These are phyloP conservation scores for Fukomys damarensis DNA, from an alignment of 2,113 vertebrate species.

Conservation along the genomic window DNA sequence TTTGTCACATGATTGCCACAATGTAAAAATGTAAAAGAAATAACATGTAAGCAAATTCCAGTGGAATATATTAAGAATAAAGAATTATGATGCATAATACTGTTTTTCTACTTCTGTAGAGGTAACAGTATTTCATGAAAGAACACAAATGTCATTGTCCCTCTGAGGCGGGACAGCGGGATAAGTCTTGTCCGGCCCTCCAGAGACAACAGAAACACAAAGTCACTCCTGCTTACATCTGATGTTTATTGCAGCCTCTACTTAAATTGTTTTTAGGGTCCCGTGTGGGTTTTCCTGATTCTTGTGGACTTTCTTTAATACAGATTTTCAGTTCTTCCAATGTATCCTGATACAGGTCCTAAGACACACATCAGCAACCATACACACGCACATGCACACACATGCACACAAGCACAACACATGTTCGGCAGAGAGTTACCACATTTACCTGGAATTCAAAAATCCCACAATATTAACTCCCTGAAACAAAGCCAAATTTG, in stretches of 20 bases:
- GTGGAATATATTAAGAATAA: neutral
- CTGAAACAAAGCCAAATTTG: neutral
- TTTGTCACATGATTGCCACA: neutral
- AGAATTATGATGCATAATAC: neutral
- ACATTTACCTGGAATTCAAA: neutral
- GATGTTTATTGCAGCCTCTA: conserved; percentile 1
- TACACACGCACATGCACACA: neutral
- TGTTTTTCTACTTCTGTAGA: neutral
- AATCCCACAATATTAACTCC: neutral
- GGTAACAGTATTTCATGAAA: neutral
- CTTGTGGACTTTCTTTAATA: neutral
- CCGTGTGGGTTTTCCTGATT: neutral
- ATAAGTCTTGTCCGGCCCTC: neutral
- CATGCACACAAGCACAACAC: neutral
- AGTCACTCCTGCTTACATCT: neutral
- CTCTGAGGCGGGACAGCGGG: neutral
- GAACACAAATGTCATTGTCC: neutral
- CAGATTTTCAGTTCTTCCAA: neutral
- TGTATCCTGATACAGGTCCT: neutral
- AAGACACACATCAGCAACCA: neutral
- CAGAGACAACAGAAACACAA: neutral
- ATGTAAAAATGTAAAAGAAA: neutral
- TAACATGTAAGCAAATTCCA: neutral
- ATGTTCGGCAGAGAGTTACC: neutral
- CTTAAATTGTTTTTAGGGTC: neutral